phyloP scores from a whole-genome alignment of 2,797 vertebrate species.

The Pteropus rufus region DNA sequence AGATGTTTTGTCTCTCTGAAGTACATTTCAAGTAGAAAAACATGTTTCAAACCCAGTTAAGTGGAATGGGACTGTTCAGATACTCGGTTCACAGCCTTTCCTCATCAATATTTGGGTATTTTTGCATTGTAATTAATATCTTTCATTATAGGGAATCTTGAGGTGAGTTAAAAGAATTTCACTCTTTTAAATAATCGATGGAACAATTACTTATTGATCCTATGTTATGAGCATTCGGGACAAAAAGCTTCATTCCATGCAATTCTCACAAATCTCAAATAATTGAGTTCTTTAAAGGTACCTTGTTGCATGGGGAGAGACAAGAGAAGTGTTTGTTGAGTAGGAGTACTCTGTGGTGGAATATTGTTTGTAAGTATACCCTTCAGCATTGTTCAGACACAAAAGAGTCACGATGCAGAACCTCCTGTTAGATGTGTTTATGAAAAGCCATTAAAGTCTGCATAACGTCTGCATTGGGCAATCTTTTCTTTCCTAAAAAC shows the following conservation, averaged over 20 bases:
- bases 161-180: conserved; percentile 32
- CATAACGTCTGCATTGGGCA: background rate
- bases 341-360: background rate
- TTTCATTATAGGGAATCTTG: background rate
- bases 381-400: background rate
- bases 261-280: background rate
- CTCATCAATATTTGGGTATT: background rate
- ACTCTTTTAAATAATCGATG: background rate
- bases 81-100: background rate
- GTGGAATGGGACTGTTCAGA: background rate
- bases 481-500: background rate
- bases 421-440: background rate
- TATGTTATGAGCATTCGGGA: conserved; percentile 17
- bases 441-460: background rate
- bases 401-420: background rate
- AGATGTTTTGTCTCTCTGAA: background rate
- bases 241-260: background rate
- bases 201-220: background rate
- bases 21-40: conserved; percentile 36
- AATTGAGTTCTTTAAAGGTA: background rate
- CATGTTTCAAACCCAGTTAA: background rate
- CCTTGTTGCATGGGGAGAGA: background rate
- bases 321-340: background rate
- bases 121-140: background rate
- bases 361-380: background rate